Percentiles rank a stretch among this genome's conserved stretches.
Evolutionary conservation across 2,113 vertebrate genomes (phyloP).

Genomic region (Lagenorhynchus albirostris): DNA sequence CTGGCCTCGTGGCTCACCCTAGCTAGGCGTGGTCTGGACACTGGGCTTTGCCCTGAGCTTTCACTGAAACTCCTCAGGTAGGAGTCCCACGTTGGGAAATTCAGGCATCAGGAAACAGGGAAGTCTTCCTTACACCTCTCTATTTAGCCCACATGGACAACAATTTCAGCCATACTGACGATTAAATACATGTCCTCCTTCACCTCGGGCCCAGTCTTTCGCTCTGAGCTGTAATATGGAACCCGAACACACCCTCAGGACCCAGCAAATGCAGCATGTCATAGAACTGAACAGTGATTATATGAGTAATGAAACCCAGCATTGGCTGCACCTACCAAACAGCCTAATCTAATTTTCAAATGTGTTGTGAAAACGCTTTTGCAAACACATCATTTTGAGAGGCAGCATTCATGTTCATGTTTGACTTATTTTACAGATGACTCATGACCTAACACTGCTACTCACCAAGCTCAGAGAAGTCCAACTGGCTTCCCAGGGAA

Average conservation of each 20-base stretch:
- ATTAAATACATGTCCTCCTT: background rate
- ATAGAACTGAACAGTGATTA: constrained; percentile 17
- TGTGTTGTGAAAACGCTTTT: constrained; percentile 50
- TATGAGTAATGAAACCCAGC: constrained; percentile 33
- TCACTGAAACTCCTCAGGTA: background rate
- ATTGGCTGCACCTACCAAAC: background rate
- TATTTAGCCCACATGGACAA: background rate
- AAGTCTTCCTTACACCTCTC: background rate
- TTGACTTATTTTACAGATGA: constrained; percentile 32
- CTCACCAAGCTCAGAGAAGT: background rate
- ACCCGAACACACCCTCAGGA: background rate
- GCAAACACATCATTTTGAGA: constrained; percentile 13
- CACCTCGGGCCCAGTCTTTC: background rate
- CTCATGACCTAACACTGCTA: constrained; percentile 20
- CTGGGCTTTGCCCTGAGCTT: background rate
- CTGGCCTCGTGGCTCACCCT: background rate
- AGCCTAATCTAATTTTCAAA: constrained; percentile 25
- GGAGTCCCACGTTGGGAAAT: background rate
- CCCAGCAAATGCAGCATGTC: background rate
- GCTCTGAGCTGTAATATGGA: background rate
- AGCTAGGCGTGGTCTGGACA: background rate
- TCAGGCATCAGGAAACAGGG: background rate
- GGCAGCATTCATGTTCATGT: constrained; percentile 8
- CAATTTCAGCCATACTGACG: background rate
- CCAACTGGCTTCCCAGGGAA: background rate